Evolutionary conservation across 1,140 invertebrate species (phyloP).

Genomic region (Drosophila arizonae): DNA sequence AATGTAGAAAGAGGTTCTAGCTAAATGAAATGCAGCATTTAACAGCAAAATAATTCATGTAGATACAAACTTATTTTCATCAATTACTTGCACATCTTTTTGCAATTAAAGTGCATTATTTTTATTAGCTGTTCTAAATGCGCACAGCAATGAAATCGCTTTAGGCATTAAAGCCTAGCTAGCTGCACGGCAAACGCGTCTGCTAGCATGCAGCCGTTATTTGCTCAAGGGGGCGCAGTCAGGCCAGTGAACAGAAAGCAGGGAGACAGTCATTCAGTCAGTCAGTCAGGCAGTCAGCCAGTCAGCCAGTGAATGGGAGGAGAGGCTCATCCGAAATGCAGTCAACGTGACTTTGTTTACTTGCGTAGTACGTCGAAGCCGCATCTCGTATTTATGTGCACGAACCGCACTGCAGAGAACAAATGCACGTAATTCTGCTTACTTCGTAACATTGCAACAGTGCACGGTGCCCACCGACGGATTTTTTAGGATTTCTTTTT

Average conservation of each 20-base stretch:
- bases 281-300: conserved; percentile 6
- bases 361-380: conserved; percentile 41
- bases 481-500: conserved; percentile 55
- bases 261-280: conserved; percentile 14
- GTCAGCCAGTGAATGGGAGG: not conserved
- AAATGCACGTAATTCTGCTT: conserved; percentile 82
- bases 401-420: conserved; percentile 73
- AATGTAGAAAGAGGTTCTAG: no score
- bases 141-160: not conserved
- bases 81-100: no score
- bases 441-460: conserved; percentile 75
- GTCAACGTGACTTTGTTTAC: conserved; percentile 79
- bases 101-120: not conserved
- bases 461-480: conserved; percentile 34
- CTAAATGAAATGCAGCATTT: no score
- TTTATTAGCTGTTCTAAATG: no score
- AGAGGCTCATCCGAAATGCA: conserved; percentile 71
- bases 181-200: conserved; percentile 1
- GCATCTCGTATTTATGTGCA: conserved; percentile 70
- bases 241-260: not conserved
- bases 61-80: no score
- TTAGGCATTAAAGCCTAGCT: conserved; percentile 22
- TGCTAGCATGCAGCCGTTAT: conserved; percentile 49
- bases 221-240: conserved; percentile 25
- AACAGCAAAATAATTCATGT: no score